These are phyloP conservation scores for Psittacara wagleri DNA, from an alignment of 2,113 vertebrate genomes.

Conservation along the genomic window DNA sequence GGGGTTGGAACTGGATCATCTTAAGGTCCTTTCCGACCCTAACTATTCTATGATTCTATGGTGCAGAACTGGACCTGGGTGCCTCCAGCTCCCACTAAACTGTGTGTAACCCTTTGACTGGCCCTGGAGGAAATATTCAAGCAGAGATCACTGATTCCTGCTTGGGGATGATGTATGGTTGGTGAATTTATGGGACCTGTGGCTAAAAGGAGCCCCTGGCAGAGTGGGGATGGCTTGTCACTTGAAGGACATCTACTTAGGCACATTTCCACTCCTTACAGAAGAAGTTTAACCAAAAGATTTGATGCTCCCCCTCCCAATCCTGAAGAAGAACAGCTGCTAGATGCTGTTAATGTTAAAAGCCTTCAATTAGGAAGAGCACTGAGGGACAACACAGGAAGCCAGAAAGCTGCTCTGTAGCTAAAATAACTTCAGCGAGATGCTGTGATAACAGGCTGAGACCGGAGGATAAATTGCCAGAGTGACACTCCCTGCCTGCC, in stretches of 20 bases:
- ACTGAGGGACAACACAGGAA: conserved; percentile 26
- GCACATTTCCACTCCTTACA: neutral
- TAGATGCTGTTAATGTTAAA: conserved; percentile 13
- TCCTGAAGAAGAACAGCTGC: conserved; percentile 28
- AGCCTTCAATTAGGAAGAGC: conserved; percentile 38
- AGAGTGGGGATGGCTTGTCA: neutral
- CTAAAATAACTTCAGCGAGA: conserved; percentile 41
- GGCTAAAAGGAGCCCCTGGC: neutral
- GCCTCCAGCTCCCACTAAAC: neutral
- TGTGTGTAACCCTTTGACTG: fast-evolving
- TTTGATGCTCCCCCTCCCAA: neutral
- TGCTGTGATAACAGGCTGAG: neutral
- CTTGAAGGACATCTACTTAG: neutral
- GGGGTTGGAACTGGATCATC: neutral
- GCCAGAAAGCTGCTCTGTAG: conserved; percentile 36
- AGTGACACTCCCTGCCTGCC: neutral
- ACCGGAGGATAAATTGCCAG: neutral
- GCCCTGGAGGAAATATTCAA: neutral
- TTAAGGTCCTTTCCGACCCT: neutral
- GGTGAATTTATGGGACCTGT: neutral
- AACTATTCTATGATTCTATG: neutral
- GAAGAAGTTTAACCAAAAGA: conserved; percentile 20
- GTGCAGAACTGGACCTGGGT: neutral
- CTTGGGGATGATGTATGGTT: neutral
- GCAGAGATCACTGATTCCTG: neutral